Evolutionary conservation across 1,140 invertebrate species (phyloP), one percentile per base, ranked within the genome.

Genomic region (Eupeodes corollae): DNA sequence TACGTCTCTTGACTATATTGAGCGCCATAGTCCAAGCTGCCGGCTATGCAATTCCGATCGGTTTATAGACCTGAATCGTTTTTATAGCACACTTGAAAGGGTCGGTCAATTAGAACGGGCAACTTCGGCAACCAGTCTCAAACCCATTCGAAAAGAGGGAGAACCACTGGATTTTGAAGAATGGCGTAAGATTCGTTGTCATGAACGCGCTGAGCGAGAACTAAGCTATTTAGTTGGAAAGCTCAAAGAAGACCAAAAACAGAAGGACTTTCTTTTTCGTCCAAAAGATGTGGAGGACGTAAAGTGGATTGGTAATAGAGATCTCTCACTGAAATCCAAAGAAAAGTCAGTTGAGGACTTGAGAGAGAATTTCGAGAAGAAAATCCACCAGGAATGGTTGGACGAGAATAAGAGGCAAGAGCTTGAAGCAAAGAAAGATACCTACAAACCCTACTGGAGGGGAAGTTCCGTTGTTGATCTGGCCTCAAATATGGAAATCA

Each of bases 291-390:
- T 80, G 0, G 78, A 80, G 52, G 78, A 78, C 16, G 75, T 80
- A 26, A 78, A 79, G 53, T 92, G 86, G 84, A 75, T 77, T 59
- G 68, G 73, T 47, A 72, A 80, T 49, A 80, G 77, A 18, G 91
- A 95, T 56, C 75, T 80, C 38, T 84, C 86, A 1, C 68, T 96
- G 40, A 74, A 82, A 59, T 80, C 79, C 35, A 90, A 88, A 63
- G 85, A 91, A 59, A 84, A 86, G 60, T 91, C 88, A 0, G 86
- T 93, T 0, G 84, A 88, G 63, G 83, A 92, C 69, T 75, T 95
- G 16, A 78, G 80, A 46, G 78, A 83, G 51, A 77, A 81, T 53
- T 86, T 88, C 54, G 73, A 77, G 56, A 54, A 54, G 31, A 51
- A 62, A 19, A 52, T 56, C n/a, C 47, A 58, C 2, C 41, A 61